Conservation (phyloP, 2,888 invertebrate species). For the Protophormia terraenovae region DNA sequence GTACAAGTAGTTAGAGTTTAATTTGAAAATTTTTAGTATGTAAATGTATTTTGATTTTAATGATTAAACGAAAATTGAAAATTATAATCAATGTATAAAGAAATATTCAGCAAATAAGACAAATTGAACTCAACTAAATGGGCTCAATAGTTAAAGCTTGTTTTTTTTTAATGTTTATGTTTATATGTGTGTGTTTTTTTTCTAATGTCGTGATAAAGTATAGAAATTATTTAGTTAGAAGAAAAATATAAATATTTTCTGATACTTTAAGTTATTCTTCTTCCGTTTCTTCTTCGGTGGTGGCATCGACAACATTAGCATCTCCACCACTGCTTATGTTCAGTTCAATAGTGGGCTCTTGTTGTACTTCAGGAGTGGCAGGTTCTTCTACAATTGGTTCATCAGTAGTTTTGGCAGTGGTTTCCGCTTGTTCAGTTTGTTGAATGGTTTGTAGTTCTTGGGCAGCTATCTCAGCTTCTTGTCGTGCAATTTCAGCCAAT, state of each 20-base stretch:
- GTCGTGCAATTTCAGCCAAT: conserved; percentile 85
- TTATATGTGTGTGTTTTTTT: background rate
- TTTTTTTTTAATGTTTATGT: background rate
- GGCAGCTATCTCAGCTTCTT: conserved; percentile 85
- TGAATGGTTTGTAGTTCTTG: conserved; percentile 82
- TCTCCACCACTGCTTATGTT: conserved; percentile 71
- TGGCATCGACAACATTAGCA: conserved; percentile 67
- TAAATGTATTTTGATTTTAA: background rate
- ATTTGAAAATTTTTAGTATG: background rate
- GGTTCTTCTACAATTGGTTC: conserved; percentile 80
- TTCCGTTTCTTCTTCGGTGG: conserved; percentile 70
- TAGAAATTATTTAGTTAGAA: background rate
- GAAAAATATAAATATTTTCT: background rate
- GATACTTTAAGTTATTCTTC: background rate
- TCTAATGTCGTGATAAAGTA: background rate
- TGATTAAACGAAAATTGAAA: background rate
- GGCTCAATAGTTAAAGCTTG: background rate
- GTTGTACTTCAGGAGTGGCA: conserved; percentile 76
- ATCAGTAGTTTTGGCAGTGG: conserved; percentile 73
- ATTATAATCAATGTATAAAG: background rate
- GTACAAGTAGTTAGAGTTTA: background rate
- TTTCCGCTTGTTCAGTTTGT: conserved; percentile 71
- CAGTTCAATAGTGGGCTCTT: conserved; percentile 74
- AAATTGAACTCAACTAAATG: background rate
- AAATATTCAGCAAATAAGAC: conserved; percentile 23